Evolutionary conservation across 2,888 invertebrate species (phyloP), one percentile per base, ranked within the genome.

Genomic region (Frankliniella intonsa): DNA sequence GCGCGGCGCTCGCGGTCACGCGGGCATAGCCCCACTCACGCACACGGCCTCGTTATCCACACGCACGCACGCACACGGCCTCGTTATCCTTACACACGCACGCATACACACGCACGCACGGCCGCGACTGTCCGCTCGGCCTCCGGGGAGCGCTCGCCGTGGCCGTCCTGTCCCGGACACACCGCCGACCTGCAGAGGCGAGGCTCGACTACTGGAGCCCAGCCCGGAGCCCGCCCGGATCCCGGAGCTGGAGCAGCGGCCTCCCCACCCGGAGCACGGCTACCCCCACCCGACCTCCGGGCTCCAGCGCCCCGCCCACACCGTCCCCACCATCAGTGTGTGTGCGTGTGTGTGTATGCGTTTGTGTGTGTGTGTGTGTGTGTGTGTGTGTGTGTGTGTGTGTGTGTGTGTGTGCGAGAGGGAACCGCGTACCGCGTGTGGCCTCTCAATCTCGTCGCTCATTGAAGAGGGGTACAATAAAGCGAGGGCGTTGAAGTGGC

Each of bases 1-100:
- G 82, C 85, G 84, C 82, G 81, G 19, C 81, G 55, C 38, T 10
- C 49, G 81, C 38, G 80, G 25, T 17, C 38, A 22, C 17, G 81
- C 38, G 62, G 62, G 62, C 62, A 62, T 62, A 62, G 62, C 62
- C 17, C 14, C 55, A 19, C 55, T 19, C 62, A 1, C 62, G 14
- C 62, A 62, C 62, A 10, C 17, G n/a, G 12, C 1, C 62, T 19
- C 62, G n/a, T n/a, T n/a, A n/a, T n/a, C n/a, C n/a, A 62, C 62
- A 17, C 62, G 14, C 62, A 62, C 62, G 14, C 62, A 55, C 55
- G 9, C 62, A 62, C 62, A 10, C 17, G n/a, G 12, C 1, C 62
- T 19, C 62, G n/a, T n/a, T n/a, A n/a, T n/a, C n/a, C n/a, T n/a
- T n/a, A n/a, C n/a, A n/a, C n/a, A n/a, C n/a, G n/a, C n/a, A n/a